These are phyloP conservation scores for Orthonychiurus folsomi DNA, from an alignment of 2,888 invertebrate genomes.

Conservation along the genomic window DNA sequence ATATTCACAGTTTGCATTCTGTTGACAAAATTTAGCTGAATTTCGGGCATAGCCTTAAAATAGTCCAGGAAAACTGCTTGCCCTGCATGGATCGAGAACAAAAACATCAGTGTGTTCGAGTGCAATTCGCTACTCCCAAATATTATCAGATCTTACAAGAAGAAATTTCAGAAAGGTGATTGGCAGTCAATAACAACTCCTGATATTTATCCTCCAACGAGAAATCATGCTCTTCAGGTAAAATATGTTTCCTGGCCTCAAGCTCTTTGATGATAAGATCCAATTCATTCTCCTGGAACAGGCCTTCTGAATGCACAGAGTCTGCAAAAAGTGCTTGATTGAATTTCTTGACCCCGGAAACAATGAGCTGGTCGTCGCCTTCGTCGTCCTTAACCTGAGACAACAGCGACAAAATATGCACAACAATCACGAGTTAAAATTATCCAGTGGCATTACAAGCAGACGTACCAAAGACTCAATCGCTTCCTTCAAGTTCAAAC, in stretches of 20 bases:
- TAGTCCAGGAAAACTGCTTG: too few relatives aligned
- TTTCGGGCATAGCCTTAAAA: too few relatives aligned
- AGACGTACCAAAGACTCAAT: constrained; percentile 6
- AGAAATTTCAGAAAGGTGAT: neutral
- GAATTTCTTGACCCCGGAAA: constrained; percentile 10
- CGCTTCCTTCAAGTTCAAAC: neutral
- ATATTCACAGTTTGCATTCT: too few relatives aligned
- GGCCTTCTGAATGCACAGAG: constrained; percentile 6
- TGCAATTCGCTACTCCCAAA: too few relatives aligned
- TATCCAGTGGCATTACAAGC: neutral
- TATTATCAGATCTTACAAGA: too few relatives aligned
- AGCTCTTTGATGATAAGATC: neutral
- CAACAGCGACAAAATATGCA: neutral
- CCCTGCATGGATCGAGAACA: too few relatives aligned
- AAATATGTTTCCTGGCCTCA: neutral
- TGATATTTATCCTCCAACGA: neutral
- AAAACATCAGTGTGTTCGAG: too few relatives aligned
- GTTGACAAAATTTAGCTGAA: too few relatives aligned
- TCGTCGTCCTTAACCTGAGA: neutral
- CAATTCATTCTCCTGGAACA: constrained; percentile 8
- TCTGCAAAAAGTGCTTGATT: neutral
- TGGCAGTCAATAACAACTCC: neutral
- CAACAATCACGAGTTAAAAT: neutral
- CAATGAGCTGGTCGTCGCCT: neutral
- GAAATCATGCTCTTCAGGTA: neutral